Percentiles rank a stretch among this genome's conserved stretches.
Conservation (phyloP, 92 coral and sea anemone genomes). For the Siderastrea siderea region DNA sequence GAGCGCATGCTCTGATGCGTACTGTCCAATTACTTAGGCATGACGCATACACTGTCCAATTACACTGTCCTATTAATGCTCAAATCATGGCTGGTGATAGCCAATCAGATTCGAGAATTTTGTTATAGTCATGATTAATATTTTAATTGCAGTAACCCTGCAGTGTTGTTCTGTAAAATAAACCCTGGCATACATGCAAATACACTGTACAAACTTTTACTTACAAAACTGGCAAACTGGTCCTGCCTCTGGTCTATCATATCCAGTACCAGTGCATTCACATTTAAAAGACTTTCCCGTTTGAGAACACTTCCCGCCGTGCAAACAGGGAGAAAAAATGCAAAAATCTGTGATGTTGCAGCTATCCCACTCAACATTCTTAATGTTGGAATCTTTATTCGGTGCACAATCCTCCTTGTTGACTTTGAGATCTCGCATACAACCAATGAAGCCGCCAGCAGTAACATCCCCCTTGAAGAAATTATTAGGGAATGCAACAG, state of each 20-base stretch:
- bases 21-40: too few relatives aligned
- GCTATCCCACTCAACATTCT: conserved; percentile 26
- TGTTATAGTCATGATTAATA: too few relatives aligned
- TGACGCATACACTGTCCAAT: too few relatives aligned
- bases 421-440: conserved; percentile 68
- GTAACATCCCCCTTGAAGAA: conserved; percentile 50
- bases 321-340: conserved; percentile 75
- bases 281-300: conserved; percentile 73
- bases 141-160: too few relatives aligned
- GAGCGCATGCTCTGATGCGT: too few relatives aligned
- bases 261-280: conserved; percentile 47
- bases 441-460: conserved; percentile 81
- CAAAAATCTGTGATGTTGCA: conserved; percentile 90
- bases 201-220: conserved; percentile 24
- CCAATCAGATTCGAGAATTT: too few relatives aligned
- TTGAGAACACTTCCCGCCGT: conserved; percentile 70
- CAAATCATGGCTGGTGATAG: too few relatives aligned
- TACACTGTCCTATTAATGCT: too few relatives aligned
- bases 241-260: background rate
- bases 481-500: conserved; percentile 14
- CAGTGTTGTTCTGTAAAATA: too few relatives aligned
- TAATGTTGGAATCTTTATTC: conserved; percentile 10
- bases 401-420: conserved; percentile 17
- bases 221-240: conserved; percentile 85
- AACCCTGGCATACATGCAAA: too few relatives aligned